Percentiles rank a stretch among this genome's conserved stretches.
Conservation (phyloP, 2,113 vertebrate species). For the Phoenicopterus ruber region DNA sequence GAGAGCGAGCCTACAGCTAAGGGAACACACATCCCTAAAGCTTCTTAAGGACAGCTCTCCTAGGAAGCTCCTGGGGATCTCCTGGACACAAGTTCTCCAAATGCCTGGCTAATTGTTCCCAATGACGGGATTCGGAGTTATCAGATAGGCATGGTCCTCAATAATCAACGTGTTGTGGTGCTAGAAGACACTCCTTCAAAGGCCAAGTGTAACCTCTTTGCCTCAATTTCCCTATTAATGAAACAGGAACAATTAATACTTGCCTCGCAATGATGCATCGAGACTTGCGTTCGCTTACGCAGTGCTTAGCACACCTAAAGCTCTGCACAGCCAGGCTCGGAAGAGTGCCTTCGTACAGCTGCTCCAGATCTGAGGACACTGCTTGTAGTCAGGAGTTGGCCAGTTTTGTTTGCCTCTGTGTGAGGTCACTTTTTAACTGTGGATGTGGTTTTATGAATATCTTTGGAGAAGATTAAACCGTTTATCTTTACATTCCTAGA, state of each 20-base stretch:
- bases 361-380: not conserved
- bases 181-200: not conserved
- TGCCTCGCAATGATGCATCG: not conserved
- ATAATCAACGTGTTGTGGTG: not conserved
- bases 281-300: not conserved
- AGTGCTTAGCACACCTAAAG: not conserved
- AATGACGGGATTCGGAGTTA: not conserved
- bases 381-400: not conserved
- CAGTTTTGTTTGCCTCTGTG: not conserved
- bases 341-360: not conserved
- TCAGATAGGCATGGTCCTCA: not conserved
- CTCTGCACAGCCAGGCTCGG: not conserved
- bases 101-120: not conserved
- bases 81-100: not conserved
- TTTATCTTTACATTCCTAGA: slow-evolving; percentile 29
- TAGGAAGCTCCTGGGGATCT: not conserved
- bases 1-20: not conserved
- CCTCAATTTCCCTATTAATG: not conserved
- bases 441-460: not conserved
- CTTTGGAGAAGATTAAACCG: not conserved
- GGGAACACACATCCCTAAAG: not conserved
- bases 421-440: slow-evolving; percentile 18
- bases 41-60: not conserved
- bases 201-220: not conserved
- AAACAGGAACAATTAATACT: not conserved